phyloP scores from a whole-genome alignment of 2,113 vertebrate species.

The Potamarius usumacintae region DNA sequence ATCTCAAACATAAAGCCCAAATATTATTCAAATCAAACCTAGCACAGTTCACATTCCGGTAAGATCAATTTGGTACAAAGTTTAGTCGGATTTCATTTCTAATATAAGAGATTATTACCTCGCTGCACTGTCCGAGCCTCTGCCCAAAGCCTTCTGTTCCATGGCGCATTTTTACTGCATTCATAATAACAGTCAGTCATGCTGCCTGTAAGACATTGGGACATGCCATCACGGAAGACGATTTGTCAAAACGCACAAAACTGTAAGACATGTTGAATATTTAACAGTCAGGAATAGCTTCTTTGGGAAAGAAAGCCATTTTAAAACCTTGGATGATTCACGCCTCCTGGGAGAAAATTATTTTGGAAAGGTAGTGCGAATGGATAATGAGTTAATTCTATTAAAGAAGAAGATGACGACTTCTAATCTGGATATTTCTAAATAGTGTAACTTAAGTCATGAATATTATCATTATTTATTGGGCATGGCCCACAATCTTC shows the following conservation, averaged over 20 bases:
- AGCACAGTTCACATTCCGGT: conserved; percentile 1
- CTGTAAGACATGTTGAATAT: conserved; percentile 19
- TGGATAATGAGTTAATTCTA: neutral
- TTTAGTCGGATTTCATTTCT: neutral
- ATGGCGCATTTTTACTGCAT: conserved; percentile 2
- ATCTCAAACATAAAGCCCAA: neutral
- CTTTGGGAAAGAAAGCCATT: conserved; percentile 24
- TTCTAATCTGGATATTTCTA: neutral
- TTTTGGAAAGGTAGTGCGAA: neutral
- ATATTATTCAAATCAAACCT: neutral
- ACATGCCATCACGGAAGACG: conserved; percentile 50
- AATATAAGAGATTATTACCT: conserved; percentile 6
- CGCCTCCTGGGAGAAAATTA: neutral
- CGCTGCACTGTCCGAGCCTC: conserved; percentile 6
- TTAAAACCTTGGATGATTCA: neutral
- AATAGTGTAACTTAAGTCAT: conserved; percentile 56
- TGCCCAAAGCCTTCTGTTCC: neutral
- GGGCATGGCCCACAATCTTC: conserved; percentile 34
- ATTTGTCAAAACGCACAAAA: conserved; percentile 15
- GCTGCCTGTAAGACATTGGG: conserved; percentile 35
- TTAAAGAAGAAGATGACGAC: neutral
- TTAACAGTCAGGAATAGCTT: conserved; percentile 35
- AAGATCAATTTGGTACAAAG: neutral
- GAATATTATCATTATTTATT: conserved; percentile 18
- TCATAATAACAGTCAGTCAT: conserved; percentile 27